A percentile compares a stretch with the other conserved stretches of the same genome.
Conservation (phyloP, 2,113 vertebrate genomes). For the Crypturellus undulatus region DNA sequence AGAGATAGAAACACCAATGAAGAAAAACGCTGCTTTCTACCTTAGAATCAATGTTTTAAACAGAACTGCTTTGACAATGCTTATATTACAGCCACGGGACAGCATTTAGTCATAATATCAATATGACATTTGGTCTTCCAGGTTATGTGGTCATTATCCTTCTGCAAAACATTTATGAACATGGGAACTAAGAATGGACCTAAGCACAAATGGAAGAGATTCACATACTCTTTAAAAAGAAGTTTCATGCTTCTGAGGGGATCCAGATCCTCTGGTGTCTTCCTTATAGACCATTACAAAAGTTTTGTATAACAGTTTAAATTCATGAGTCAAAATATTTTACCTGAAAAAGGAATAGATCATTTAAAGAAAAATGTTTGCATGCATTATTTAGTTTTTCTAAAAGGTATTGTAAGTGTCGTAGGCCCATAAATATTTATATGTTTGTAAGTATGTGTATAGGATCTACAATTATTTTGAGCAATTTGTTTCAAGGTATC, state of each 20-base stretch:
- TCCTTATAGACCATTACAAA: neutral
- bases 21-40: neutral
- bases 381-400: neutral
- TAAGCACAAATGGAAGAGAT: neutral
- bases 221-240: neutral
- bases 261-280: neutral
- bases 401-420: neutral
- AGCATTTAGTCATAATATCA: neutral
- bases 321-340: neutral
- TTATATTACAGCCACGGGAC: neutral
- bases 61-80: neutral
- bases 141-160: neutral
- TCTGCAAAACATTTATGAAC: neutral
- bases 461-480: neutral
- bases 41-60: neutral
- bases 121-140: neutral
- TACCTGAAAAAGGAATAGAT: neutral
- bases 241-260: neutral
- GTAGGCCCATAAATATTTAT: neutral
- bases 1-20: neutral
- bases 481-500: neutral
- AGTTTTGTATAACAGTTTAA: neutral
- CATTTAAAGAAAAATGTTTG: neutral
- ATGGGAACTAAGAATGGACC: neutral
- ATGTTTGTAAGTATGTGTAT: neutral